These are phyloP conservation scores for Acipenser transmontanus DNA, from an alignment of 2,797 vertebrate genomes.

Conservation along the genomic window DNA sequence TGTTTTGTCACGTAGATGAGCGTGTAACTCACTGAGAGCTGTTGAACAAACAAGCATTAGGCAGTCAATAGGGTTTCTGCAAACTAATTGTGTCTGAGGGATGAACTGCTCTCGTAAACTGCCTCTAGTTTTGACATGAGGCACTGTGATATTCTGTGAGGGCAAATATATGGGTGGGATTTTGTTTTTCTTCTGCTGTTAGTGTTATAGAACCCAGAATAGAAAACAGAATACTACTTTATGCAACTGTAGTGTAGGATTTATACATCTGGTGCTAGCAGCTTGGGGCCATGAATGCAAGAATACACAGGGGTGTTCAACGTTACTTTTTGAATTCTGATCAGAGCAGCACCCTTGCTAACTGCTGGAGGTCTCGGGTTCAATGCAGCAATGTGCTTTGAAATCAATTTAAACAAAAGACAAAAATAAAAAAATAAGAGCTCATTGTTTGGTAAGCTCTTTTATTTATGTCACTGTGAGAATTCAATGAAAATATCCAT, in stretches of 20 bases:
- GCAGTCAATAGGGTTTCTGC: conserved; percentile 53
- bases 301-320: conserved; percentile 44
- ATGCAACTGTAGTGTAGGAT: conserved; percentile 55
- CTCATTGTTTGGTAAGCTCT: conserved; percentile 56
- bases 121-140: conserved; percentile 44
- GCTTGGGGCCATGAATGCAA: conserved; percentile 49
- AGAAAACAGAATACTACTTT: conserved; percentile 48
- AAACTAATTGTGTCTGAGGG: conserved; percentile 62
- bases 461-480: conserved; percentile 30
- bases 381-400: conserved; percentile 68
- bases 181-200: conserved; percentile 45
- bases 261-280: conserved; percentile 44
- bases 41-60: conserved; percentile 47
- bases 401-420: conserved; percentile 45
- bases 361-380: conserved; percentile 68
- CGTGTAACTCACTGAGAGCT: conserved; percentile 58
- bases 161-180: conserved; percentile 49
- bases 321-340: conserved; percentile 52
- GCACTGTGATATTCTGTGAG: conserved; percentile 50
- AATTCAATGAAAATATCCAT: no score
- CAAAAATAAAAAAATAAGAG: conserved; percentile 53
- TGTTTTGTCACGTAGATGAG: conserved; percentile 52
- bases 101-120: conserved; percentile 51
- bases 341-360: conserved; percentile 67
- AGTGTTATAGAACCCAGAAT: conserved; percentile 51